A percentile compares a stretch with the other conserved stretches of the same genome.
These are phyloP conservation scores for Diachasma alloeum DNA, from an alignment of 1,140 invertebrate species.

Conservation along the genomic window DNA sequence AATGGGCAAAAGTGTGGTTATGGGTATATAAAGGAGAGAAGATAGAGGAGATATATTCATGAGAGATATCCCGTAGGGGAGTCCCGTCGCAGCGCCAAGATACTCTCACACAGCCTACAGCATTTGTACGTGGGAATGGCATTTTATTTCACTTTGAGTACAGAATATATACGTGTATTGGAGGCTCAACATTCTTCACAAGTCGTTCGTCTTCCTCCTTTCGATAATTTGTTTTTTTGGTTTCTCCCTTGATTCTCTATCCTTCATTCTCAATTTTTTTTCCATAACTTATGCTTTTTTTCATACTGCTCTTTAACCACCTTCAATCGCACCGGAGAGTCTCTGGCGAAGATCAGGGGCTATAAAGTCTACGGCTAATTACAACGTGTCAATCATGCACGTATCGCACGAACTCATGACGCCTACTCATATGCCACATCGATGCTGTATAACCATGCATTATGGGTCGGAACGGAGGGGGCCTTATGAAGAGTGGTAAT, in stretches of 20 bases:
- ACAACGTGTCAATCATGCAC: constrained; percentile 40
- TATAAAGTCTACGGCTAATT: constrained; percentile 36
- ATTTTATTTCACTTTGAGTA: constrained; percentile 25
- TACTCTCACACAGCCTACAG: not conserved
- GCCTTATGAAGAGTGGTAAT: constrained; percentile 12
- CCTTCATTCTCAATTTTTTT: constrained; percentile 15
- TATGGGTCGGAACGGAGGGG: constrained; percentile 13
- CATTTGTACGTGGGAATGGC: constrained; percentile 35
- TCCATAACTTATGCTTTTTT: constrained; percentile 7
- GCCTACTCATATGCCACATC: constrained; percentile 27
- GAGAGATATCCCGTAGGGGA: constrained; percentile 31
- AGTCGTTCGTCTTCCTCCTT: constrained; percentile 25
- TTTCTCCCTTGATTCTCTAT: not conserved
- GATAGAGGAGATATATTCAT: constrained; percentile 17
- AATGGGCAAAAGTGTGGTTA: constrained; percentile 26
- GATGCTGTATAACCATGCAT: constrained; percentile 30
- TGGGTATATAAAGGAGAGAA: not conserved
- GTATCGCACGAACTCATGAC: constrained; percentile 28
- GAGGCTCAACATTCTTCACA: not conserved
- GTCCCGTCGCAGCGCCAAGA: constrained; percentile 15
- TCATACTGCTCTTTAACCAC: not conserved
- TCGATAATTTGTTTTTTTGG: constrained; percentile 17
- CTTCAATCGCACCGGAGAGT: not conserved
- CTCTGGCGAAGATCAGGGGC: constrained; percentile 14
- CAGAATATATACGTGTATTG: constrained; percentile 4